Base-by-base conservation (phyloP, 2,113 vertebrate genomes). In the Pomatostomus ruficeps region DNA sequence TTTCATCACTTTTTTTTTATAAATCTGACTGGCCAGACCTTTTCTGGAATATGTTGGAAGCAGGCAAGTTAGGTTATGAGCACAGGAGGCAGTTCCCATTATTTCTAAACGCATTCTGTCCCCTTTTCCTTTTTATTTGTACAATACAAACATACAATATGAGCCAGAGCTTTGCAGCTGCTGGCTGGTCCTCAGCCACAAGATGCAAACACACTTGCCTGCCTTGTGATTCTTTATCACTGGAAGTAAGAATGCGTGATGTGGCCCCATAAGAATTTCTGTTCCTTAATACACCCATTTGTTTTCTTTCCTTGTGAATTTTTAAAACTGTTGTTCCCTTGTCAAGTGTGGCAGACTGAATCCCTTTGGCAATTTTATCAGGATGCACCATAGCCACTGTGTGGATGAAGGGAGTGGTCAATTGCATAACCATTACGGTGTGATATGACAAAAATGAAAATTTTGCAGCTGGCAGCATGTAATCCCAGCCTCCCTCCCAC, bases 211-310 rank as follows among this genome's bases (percentile, higher is more conserved):
- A 71, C 36, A 51, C 63, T 94, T 79, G 65, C 46, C 76, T 63
- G 62, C 42, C 81, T 67, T 79, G 58, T 79, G 81, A 85, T 89
- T 74, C 76, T 77, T 94, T 89, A 96, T 86, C 85, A 73, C 43
- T 94, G 67, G 25, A 96, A 89, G 46, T 88, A 93, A 93, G 84
- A 95, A 92, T 88, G 94, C 1, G 36, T 93, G 89, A 95, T 95
- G 93, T 73, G 85, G 54, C 63, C 63, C 55, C 33, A 3, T 59
- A 96, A 93, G 94, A 93, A 95, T 93, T 95, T 89, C 74, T 91
- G 54, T 22, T 91, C 94, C 80, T 93, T 89, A 84, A 93, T 92
- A 92, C 68, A 80, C 17, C 43, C 85, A 35, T 95, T 93, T 95
- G 55, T 71, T 93, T 90, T 90, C 62, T 79, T 90, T 72, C 85